Base-by-base conservation (phyloP, 2,113 vertebrate species). In the Tetraodon nigroviridis region DNA sequence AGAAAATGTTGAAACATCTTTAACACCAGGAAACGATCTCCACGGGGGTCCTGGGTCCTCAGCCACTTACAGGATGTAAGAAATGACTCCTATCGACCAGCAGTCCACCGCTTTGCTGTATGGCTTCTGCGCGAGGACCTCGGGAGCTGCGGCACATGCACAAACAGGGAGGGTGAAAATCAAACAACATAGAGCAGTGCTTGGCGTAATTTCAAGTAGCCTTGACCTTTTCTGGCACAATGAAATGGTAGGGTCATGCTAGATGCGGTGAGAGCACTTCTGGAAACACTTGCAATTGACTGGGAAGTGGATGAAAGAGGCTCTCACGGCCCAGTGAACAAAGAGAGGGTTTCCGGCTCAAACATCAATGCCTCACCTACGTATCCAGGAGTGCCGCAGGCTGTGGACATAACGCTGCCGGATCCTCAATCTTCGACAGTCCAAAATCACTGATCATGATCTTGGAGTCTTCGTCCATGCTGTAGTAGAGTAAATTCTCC, bases 71-170 rank as follows among this genome's bases (percentile, higher is more conserved):
- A 99, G 85, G 62, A 98, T 98, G 62, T 99, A 99, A 59, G 97
- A 94, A 5, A 99, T 99, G 64, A 98, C 96, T 51, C 96, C 97
- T 1, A 98, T 98, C 63, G 97, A 99, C 97, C 97, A 99, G 88
- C 96, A 99, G 78, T 98, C 96, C 78, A 98, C 97, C 0, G 96
- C 97, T 85, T 99, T 99, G 88, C 95, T 97, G 81, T 99, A 99
- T 8, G 97, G 96, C 81, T 96, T 98, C 90, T 99, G 97, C 2
- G 96, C 96, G 74, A 98, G 86, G 47, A 99, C 94, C 72, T 99
- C 97, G 0, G 97, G 97, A 76, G 97, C 96, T 98, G 77, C 19
- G 51, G 77, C 14, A 55, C 21, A 50, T 57, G 70, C 6, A 0
- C 45, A 64, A 20, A 58, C 20, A 60, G 24, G 11, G 18, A 63